Conservation (phyloP, 2,113 vertebrate species). For the Hypocryptadius cinnamomeus region DNA sequence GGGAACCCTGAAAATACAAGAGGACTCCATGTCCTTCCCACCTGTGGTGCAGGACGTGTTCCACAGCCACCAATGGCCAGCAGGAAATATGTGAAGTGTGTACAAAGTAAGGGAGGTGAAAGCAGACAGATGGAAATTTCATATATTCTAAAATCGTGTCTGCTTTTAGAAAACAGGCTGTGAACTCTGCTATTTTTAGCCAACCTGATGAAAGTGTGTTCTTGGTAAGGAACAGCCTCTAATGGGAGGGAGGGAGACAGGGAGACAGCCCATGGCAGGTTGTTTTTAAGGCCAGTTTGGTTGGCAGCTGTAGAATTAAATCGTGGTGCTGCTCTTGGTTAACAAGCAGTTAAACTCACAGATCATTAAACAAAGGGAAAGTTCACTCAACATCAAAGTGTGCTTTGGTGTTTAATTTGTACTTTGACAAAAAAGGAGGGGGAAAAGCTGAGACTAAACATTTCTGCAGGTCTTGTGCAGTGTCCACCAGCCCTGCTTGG, state of each 20-base stretch:
- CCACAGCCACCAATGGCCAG: background rate
- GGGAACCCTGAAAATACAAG: too few relatives aligned
- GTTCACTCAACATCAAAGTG: background rate
- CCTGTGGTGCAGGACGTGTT: background rate
- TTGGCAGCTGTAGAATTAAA: slow-evolving; percentile 10
- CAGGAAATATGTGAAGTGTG: background rate
- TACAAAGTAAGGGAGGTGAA: background rate
- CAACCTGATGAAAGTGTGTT: background rate
- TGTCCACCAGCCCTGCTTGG: background rate
- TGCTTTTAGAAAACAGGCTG: background rate
- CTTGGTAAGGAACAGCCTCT: slow-evolving; percentile 18
- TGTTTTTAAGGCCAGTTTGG: background rate
- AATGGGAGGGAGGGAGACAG: background rate
- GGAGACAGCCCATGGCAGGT: background rate
- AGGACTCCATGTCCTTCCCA: background rate
- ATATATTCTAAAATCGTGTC: background rate
- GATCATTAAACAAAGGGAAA: background rate
- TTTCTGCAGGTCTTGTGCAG: background rate
- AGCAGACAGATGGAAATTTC: background rate
- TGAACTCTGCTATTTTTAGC: slow-evolving; percentile 17
- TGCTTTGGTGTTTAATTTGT: background rate
- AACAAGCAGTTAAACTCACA: slow-evolving; percentile 16
- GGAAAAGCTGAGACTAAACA: background rate
- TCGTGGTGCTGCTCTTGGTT: background rate
- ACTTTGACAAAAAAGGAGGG: background rate